phyloP scores from a whole-genome alignment of 2,888 invertebrate species.

The Acanthosepion esculentum region DNA sequence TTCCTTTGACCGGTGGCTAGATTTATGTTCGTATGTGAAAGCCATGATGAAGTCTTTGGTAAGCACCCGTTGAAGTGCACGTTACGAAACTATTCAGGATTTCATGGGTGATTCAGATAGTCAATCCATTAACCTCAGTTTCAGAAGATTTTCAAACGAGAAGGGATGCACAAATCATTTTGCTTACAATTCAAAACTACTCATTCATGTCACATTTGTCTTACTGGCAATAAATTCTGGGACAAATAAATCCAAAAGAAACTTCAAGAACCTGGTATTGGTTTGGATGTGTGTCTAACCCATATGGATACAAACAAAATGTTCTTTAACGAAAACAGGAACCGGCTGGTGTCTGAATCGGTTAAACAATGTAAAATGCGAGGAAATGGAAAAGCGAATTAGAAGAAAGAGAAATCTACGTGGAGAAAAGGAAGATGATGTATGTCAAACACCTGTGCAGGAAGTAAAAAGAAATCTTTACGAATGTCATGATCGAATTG shows the following conservation, averaged over 20 bases:
- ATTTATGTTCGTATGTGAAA: background rate
- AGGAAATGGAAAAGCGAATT: background rate
- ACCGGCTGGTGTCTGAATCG: background rate
- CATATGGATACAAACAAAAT: too few species aligned
- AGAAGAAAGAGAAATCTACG: background rate
- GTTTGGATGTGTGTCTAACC: too few species aligned
- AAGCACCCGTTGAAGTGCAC: background rate
- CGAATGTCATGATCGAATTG: background rate
- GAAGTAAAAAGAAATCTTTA: background rate
- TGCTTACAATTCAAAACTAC: too few species aligned
- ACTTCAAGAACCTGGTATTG: too few species aligned
- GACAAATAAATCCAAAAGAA: too few species aligned
- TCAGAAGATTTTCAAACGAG: background rate
- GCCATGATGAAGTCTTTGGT: background rate
- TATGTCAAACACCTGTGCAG: too few species aligned
- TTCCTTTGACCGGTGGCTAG: background rate
- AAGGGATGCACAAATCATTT: background rate
- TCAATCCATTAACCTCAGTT: background rate
- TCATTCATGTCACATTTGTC: too few species aligned
- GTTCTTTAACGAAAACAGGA: too few species aligned
- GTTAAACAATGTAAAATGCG: background rate
- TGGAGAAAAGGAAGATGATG: background rate
- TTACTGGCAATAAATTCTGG: too few species aligned
- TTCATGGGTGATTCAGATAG: background rate
- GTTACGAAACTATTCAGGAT: background rate